Conservation (phyloP, 2,113 vertebrate genomes). For the Pollimyrus isidori region DNA sequence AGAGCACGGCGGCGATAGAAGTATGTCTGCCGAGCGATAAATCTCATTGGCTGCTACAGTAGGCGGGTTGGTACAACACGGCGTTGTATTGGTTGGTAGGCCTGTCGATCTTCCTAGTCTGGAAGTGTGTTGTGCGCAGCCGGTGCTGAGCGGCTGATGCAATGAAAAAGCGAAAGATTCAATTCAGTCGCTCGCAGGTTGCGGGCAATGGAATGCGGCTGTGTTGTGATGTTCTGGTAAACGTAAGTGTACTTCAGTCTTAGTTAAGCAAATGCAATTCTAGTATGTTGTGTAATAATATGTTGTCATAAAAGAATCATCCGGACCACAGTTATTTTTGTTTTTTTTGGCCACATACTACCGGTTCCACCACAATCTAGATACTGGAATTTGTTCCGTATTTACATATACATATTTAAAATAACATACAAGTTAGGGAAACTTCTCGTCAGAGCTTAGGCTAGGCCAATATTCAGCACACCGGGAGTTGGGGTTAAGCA, state of each 20-base stretch:
- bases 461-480: background rate
- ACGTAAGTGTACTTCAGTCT: background rate
- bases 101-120: slow-evolving; percentile 40
- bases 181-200: background rate
- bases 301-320: background rate
- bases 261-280: background rate
- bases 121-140: background rate
- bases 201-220: background rate
- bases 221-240: background rate
- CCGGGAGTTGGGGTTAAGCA: background rate
- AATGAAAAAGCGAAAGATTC: slow-evolving; percentile 43
- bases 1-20: background rate
- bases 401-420: background rate
- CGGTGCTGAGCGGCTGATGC: slow-evolving; percentile 56
- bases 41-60: background rate
- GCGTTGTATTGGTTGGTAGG: slow-evolving; percentile 40
- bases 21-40: background rate
- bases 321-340: background rate
- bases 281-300: background rate
- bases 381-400: background rate
- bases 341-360: background rate
- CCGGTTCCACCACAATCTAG: background rate
- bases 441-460: background rate
- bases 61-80: background rate
- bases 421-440: background rate